Percentiles rank a stretch among this genome's conserved stretches.
Conservation (phyloP, 2,113 vertebrate genomes). For the Tenrec ecaudatus region DNA sequence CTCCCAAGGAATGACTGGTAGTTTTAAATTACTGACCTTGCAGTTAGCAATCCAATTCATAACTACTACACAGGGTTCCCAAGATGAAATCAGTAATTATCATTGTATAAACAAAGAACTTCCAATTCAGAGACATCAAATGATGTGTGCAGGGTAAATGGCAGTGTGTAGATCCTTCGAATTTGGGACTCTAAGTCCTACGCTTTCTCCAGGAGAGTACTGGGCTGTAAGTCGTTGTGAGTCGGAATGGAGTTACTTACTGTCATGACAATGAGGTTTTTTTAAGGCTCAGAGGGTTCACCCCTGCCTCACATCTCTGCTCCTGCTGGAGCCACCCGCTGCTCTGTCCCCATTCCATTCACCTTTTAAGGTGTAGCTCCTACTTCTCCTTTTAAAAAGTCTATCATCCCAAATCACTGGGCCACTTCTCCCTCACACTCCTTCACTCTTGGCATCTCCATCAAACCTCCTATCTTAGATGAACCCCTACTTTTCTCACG, state of each 20-base stretch:
- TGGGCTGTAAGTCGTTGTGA: not conserved
- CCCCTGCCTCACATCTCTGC: not conserved
- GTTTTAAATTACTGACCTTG: too few species aligned
- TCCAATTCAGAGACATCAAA: not conserved
- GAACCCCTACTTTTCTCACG: conserved; percentile 12
- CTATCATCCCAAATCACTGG: not conserved
- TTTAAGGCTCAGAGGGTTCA: not conserved
- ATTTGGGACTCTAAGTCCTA: not conserved
- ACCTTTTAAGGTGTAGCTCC: conserved; percentile 26
- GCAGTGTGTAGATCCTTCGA: not conserved
- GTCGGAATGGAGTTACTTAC: too few species aligned
- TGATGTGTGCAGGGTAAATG: not conserved
- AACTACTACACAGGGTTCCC: too few species aligned
- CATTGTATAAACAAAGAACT: conserved; percentile 41
- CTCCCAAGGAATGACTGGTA: too few species aligned
- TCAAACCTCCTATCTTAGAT: not conserved
- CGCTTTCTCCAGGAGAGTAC: not conserved
- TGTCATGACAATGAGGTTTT: too few species aligned
- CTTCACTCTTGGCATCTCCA: conserved; percentile 23
- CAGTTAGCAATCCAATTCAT: too few species aligned
- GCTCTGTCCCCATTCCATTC: not conserved
- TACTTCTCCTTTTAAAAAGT: conserved; percentile 35
- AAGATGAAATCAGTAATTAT: not conserved
- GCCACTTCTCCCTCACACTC: conserved; percentile 5
- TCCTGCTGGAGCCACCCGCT: not conserved